Percentiles rank a stretch among this genome's conserved stretches.
Evolutionary conservation across 1,140 invertebrate genomes (phyloP).

Genomic region (Drosophila leontia): DNA sequence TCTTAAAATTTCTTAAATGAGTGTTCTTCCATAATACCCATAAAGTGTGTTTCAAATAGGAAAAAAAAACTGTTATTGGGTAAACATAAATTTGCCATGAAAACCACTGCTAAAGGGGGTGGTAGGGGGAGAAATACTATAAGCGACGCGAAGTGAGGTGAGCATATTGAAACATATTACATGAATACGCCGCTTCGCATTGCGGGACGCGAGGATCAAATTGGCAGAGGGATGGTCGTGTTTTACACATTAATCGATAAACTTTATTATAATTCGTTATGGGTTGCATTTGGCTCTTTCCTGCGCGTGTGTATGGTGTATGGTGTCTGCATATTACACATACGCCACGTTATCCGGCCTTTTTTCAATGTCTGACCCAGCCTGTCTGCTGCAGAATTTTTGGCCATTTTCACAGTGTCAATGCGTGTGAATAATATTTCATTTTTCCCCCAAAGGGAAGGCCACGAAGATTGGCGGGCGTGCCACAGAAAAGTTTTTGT

Average conservation of each 20-base stretch:
- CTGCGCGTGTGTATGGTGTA: neutral
- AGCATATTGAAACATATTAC: constrained; percentile 69
- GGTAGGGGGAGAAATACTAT: constrained; percentile 2
- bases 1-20: neutral
- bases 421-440: constrained; percentile 64
- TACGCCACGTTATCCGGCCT: constrained; percentile 55
- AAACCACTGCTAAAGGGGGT: constrained; percentile 18
- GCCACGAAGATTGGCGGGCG: constrained; percentile 11
- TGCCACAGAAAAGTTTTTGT: constrained; percentile 50
- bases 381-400: constrained; percentile 42
- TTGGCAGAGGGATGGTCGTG: constrained; percentile 13
- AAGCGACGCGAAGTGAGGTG: neutral
- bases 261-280: constrained; percentile 79
- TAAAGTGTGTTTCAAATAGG: neutral
- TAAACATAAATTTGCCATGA: constrained; percentile 58
- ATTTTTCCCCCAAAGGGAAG: constrained; percentile 31
- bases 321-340: constrained; percentile 34
- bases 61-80: constrained; percentile 29
- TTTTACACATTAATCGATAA: constrained; percentile 78
- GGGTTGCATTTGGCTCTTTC: constrained; percentile 33
- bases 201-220: neutral
- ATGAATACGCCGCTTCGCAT: too few species aligned
- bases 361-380: constrained; percentile 46
- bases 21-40: neutral
- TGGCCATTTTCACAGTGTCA: constrained; percentile 54